Percentiles rank a stretch among this genome's conserved stretches.
phyloP scores from a whole-genome alignment of 2,888 invertebrate genomes.

The Stramonita haemastoma region DNA sequence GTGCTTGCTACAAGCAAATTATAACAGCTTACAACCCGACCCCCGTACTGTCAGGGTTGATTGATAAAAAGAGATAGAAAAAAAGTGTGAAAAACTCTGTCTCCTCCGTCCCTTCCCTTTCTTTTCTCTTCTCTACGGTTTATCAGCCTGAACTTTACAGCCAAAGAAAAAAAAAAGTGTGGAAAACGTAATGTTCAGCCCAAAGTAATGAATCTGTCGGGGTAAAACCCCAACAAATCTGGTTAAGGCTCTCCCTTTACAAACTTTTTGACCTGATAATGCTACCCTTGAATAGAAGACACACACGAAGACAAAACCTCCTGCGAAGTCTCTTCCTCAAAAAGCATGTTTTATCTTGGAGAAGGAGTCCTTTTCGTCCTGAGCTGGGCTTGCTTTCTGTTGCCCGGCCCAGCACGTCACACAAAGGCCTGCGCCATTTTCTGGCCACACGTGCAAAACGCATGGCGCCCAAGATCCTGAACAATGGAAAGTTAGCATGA shows the following conservation, averaged over 20 bases:
- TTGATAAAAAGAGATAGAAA: constrained; percentile 22
- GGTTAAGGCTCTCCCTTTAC: constrained; percentile 19
- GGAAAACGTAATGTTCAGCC: background rate
- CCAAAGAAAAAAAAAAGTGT: background rate
- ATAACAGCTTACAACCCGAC: background rate
- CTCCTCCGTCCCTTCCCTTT: background rate
- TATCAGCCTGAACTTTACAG: no score
- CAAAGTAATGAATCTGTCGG: constrained; percentile 34
- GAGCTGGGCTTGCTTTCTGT: background rate
- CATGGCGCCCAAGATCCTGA: background rate
- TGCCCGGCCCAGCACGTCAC: background rate
- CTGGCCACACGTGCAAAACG: background rate
- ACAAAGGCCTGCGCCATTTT: background rate
- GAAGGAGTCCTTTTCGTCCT: background rate
- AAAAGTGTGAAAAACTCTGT: background rate
- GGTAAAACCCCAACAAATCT: constrained; percentile 9
- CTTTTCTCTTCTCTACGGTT: background rate
- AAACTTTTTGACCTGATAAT: constrained; percentile 36
- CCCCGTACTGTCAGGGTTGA: background rate
- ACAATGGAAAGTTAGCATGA: no score
- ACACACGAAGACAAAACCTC: constrained; percentile 11
- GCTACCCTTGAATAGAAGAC: background rate
- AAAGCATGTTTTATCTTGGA: constrained; percentile 24
- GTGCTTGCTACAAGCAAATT: constrained; percentile 20
- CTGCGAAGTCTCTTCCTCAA: background rate